Percentiles rank a stretch among this genome's conserved stretches.
Conservation (phyloP, 2,888 invertebrate genomes). For the Synanthedon tipuliformis region DNA sequence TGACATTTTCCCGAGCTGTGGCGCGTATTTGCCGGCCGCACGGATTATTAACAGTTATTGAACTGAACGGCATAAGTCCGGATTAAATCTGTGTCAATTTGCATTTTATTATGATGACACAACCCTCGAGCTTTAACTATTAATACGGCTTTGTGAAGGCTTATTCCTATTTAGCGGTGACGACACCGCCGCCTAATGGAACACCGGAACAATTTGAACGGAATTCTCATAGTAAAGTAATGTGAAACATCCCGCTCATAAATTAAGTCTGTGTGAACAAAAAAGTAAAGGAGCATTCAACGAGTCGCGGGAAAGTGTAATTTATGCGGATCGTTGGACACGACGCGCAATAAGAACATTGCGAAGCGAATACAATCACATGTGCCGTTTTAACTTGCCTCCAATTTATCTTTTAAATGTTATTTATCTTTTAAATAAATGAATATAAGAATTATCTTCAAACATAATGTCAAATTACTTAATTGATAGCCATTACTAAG, state of each 20-base stretch:
- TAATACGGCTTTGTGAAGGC: conserved; percentile 44
- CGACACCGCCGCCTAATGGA: conserved; percentile 7
- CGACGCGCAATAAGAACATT: conserved; percentile 31
- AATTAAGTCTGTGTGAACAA: conserved; percentile 36
- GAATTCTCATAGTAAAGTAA: conserved; percentile 18
- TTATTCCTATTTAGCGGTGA: conserved; percentile 30
- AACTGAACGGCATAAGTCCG: conserved; percentile 49
- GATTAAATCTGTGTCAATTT: conserved; percentile 65
- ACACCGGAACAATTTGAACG: conserved; percentile 17
- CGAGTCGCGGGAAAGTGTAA: conserved; percentile 40
- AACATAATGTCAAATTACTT: no score
- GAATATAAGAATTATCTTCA: no score
- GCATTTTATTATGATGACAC: conserved; percentile 61
- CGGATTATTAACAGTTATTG: conserved; percentile 60
- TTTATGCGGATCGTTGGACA: conserved; percentile 41
- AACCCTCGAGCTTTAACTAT: conserved; percentile 48
- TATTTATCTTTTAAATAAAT: no score
- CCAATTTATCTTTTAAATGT: no score
- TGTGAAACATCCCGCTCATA: conserved; percentile 30
- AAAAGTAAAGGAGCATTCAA: conserved; percentile 30
- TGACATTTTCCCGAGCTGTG: conserved; percentile 1
- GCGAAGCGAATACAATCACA: conserved; percentile 5
- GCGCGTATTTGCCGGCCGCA: conserved; percentile 17
- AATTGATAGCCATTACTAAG: no score
- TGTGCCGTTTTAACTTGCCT: neutral